Conservation (phyloP, 2,888 invertebrate genomes). For the Pollenia angustigena region DNA sequence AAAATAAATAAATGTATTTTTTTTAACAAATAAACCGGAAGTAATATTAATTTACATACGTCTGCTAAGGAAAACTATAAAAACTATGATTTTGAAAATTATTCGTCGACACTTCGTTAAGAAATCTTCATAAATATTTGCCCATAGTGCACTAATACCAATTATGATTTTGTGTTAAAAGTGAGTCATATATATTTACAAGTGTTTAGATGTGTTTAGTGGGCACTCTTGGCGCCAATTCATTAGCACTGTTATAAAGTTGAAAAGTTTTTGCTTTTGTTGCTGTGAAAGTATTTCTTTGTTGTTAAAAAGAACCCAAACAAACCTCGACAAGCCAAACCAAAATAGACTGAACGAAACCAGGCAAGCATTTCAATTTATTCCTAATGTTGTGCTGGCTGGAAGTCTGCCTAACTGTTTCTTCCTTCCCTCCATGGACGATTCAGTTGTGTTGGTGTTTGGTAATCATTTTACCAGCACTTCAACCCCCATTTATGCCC, state of each 20-base stretch:
- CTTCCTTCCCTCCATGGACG: neutral
- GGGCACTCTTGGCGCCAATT: conserved; percentile 50
- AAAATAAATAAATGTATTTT: too few relatives aligned
- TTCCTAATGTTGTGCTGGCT: conserved; percentile 19
- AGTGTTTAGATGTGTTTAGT: conserved; percentile 20
- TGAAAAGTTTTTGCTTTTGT: conserved; percentile 57
- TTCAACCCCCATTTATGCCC: neutral
- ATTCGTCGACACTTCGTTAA: too few relatives aligned
- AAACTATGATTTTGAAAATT: too few relatives aligned
- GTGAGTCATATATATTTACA: neutral
- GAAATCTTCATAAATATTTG: neutral
- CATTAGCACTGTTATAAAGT: conserved; percentile 62
- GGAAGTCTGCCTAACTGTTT: conserved; percentile 26
- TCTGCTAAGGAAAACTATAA: too few relatives aligned
- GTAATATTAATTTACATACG: too few relatives aligned
- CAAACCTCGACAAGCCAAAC: conserved; percentile 5
- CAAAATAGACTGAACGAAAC: conserved; percentile 14
- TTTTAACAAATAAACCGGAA: too few relatives aligned
- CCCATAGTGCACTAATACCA: neutral
- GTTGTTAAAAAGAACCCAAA: conserved; percentile 1
- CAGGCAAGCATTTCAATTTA: conserved; percentile 14
- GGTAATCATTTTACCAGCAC: neutral
- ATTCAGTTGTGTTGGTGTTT: neutral
- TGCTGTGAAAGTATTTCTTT: neutral
- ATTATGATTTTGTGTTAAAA: conserved; percentile 1